Evolutionary conservation across 2,113 vertebrate genomes (phyloP), one percentile per base, ranked within the genome.

Genomic region (Chloropsis hardwickii): DNA sequence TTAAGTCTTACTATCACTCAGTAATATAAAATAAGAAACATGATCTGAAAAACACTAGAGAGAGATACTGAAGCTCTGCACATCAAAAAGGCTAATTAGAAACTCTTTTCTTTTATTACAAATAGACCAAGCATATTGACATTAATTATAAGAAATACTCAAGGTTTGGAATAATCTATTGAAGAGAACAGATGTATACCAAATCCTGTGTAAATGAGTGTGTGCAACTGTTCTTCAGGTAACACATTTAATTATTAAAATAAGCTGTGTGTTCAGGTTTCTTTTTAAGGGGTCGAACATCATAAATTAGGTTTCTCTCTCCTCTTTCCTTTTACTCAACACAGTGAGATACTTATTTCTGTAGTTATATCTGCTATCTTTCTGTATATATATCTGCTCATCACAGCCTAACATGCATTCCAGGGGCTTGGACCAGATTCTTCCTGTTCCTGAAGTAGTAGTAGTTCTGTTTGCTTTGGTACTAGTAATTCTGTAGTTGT

Each of bases 121-220:
- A 42, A 67, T 95, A 94, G 93, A 29, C 88, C 62, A 88, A 90
- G 69, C 56, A 71, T 94, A 78, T 86, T 96, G 90, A 45, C 82
- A 78, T 70, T 93, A 93, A 95, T 90, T 88, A 86, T 78, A 81
- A 57, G 15, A 95, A 95, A 90, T 88, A 83, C 37, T 94, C 25
- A 35, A 70, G 37, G 39, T 94, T 86, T 97, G 64, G 78, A 96
- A 73, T 92, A 88, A 74, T 83, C 51, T 92, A 2, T 80, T 90
- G 90, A 94, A 92, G 58, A 95, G 78, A 54, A 73, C 71, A 95
- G 82, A 88, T 73, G 79, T 95, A 78, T 83, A 81, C 82, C n/a
- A 86, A 93, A 95, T 90, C 56, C 76, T 87, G 45, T 69, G 83
- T 82, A 95, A 94, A 95, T 72, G 25, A 82, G 31, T 3, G 15